Percentiles rank a stretch among this genome's conserved stretches.
phyloP scores from a whole-genome alignment of 1,140 invertebrate genomes.

The Belonocnema kinseyi region DNA sequence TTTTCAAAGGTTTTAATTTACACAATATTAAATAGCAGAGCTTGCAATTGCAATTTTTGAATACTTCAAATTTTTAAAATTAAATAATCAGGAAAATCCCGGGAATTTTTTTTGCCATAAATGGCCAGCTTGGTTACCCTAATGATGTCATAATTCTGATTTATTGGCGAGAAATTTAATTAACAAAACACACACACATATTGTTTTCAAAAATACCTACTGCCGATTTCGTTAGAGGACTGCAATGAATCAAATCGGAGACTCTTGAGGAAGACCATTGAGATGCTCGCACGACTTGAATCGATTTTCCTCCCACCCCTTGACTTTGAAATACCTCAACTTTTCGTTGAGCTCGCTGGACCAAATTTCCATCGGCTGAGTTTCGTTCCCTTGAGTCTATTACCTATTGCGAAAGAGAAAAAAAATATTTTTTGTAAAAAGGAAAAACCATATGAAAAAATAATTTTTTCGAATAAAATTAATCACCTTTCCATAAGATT shows the following conservation, averaged over 20 bases:
- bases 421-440: neutral
- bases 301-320: conserved; percentile 62
- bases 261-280: conserved; percentile 64
- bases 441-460: neutral
- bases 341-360: conserved; percentile 65
- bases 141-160: too few relatives aligned
- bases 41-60: too few relatives aligned
- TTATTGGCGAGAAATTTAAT: too few relatives aligned
- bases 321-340: conserved; percentile 72
- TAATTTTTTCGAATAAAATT: conserved; percentile 40
- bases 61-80: too few relatives aligned
- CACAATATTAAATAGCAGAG: too few relatives aligned
- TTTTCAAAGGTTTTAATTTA: too few relatives aligned
- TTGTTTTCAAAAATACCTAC: neutral
- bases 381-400: conserved; percentile 75
- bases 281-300: conserved; percentile 70
- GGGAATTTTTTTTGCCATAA: too few relatives aligned
- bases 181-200: too few relatives aligned
- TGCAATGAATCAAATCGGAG: conserved; percentile 47
- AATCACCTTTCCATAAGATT: conserved; percentile 77
- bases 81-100: too few relatives aligned
- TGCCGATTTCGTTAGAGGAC: neutral
- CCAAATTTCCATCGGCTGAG: conserved; percentile 64
- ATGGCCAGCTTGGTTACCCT: too few relatives aligned
- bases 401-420: conserved; percentile 66